Evolutionary conservation across 2,113 vertebrate species (phyloP).

Genomic region (Tyrannus savana): DNA sequence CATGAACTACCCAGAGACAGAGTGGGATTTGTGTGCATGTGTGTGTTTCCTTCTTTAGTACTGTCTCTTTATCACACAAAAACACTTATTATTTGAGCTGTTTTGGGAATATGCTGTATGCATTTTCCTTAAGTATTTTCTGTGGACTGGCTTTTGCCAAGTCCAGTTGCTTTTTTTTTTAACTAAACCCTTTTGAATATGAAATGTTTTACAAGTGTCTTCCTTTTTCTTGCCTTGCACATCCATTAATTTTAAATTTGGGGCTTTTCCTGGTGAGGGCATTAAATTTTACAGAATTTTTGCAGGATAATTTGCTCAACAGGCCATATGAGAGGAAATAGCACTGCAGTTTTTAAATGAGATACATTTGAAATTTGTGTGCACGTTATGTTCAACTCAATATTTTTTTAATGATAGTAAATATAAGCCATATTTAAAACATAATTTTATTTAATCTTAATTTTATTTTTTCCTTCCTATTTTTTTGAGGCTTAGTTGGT

Average conservation of each 20-base stretch:
- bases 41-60: not conserved
- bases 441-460: not conserved
- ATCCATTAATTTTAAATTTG: not conserved
- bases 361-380: not conserved
- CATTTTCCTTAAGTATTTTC: not conserved
- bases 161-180: not conserved
- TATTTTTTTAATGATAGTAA: not conserved
- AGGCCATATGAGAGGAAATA: not conserved
- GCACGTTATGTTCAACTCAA: not conserved
- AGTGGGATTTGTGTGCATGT: not conserved
- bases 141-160: not conserved
- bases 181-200: not conserved
- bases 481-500: not conserved
- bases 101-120: not conserved
- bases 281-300: not conserved
- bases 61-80: not conserved
- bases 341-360: not conserved
- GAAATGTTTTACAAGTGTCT: not conserved
- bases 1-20: not conserved
- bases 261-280: not conserved
- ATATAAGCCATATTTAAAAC: not conserved
- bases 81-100: not conserved
- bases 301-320: not conserved
- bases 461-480: fast-evolving
- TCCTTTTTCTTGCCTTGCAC: not conserved